Percentiles rank a stretch among this genome's conserved stretches.
Evolutionary conservation across 2,888 invertebrate genomes (phyloP).

Genomic region (Mythimna lalbum): DNA sequence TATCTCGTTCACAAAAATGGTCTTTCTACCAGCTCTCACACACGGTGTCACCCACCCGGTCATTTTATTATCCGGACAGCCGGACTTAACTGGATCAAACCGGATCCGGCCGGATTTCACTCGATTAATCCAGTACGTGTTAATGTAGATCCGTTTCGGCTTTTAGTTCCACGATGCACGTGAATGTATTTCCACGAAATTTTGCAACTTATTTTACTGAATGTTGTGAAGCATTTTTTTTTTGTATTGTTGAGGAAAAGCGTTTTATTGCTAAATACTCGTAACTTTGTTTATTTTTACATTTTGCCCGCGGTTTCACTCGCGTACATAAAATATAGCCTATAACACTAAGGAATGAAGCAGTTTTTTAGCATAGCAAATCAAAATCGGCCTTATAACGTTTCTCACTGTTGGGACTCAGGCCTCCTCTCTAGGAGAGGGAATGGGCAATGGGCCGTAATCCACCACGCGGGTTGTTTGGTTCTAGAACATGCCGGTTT

Average conservation of each 20-base stretch:
- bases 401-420: too few relatives aligned
- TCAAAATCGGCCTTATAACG: too few relatives aligned
- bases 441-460: too few relatives aligned
- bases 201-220: not conserved
- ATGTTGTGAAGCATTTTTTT: not conserved
- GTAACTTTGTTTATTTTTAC: too few relatives aligned
- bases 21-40: constrained; percentile 9
- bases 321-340: too few relatives aligned
- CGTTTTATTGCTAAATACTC: not conserved
- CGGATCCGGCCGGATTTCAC: constrained; percentile 57
- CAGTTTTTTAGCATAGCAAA: too few relatives aligned
- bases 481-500: too few relatives aligned
- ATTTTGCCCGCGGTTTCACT: too few relatives aligned
- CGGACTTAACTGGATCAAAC: constrained; percentile 65
- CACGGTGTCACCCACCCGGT: constrained; percentile 41
- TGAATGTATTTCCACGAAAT: constrained; percentile 22
- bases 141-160: constrained; percentile 55
- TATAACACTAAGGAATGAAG: too few relatives aligned
- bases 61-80: constrained; percentile 63
- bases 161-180: constrained; percentile 38
- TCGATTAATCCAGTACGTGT: constrained; percentile 65
- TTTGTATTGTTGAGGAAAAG: not conserved
- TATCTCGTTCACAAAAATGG: constrained; percentile 3
- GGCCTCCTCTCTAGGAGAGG: too few relatives aligned
- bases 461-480: too few relatives aligned